Evolutionary conservation across 2,797 vertebrate species (phyloP), one percentile per base, ranked within the genome.

Genomic region (Amniataba percoides): DNA sequence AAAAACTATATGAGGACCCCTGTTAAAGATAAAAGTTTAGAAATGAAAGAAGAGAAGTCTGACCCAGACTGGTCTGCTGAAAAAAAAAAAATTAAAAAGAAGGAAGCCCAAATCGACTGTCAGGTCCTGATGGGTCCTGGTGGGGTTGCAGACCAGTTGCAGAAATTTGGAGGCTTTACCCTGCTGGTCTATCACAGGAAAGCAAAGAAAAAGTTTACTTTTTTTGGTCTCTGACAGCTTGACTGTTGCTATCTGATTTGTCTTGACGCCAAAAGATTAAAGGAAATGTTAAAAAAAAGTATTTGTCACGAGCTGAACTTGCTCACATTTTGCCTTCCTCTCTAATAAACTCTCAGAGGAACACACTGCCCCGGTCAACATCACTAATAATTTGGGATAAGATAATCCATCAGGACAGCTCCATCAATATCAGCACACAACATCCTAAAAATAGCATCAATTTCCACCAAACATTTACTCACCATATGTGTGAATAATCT

Each of bases 401-500:
- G 49, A 86, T 0, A 23, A 57, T 27, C 52, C 39, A 73, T 67
- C 52, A 74, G 77, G 78, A 80, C 55, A 7, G 68, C 69, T 77
- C 64, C 82, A 75, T 79, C 81, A 57, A 59, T 77, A 87, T 80
- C 86, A 86, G 27, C 27, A 31, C 27, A 85, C 84, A 87, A 52
- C 69, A 45, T 53, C 79, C 84, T 82, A 84, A 87, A 91, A 90
- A 90, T 88, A 88, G 83, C 80, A 56, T 55, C 59, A 79, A 80
- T 80, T 89, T 86, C 79, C 74, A 60, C 71, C 78, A 87, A 92
- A 90, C 86, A 83, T 86, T 92, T 88, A 87, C 77, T 72, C 74
- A 68, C 76, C 87, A 84, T 89, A 84, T 86, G 92, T 90, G 87
- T 91, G 90, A 93, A 91, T 91, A 92, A 92, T 93, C 81, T 70